Percentiles rank a stretch among this genome's conserved stretches.
Evolutionary conservation across 1,140 invertebrate species (phyloP).

Genomic region (Eubasilissa regina): DNA sequence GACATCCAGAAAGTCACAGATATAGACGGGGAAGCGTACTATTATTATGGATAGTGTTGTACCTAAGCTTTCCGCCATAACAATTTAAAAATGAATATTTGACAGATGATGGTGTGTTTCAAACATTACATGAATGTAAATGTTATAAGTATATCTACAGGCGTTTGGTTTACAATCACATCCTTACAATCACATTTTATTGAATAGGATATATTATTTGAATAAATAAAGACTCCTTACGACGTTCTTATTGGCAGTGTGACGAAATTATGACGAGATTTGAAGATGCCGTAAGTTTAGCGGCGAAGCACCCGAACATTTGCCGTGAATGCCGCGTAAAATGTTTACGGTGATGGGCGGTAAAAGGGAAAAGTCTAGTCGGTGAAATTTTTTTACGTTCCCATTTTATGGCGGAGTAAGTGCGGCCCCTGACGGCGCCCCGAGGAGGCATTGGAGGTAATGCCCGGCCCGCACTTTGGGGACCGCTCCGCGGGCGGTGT

Average conservation of each 20-base stretch:
- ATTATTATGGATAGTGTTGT: no score
- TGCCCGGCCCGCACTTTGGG: constrained; percentile 30
- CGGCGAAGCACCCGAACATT: constrained; percentile 22
- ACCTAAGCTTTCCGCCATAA: no score
- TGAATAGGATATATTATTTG: constrained; percentile 2
- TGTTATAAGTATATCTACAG: no score
- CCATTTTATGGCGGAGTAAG: constrained; percentile 46
- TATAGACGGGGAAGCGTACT: no score
- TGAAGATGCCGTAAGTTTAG: constrained; percentile 38
- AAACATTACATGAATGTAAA: no score
- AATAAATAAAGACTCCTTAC: constrained; percentile 11
- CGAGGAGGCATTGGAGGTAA: constrained; percentile 37
- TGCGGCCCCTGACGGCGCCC: constrained; percentile 24
- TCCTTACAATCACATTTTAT: no score
- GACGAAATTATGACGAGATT: constrained; percentile 43
- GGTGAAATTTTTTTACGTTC: constrained; percentile 42
- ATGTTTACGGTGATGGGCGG: constrained; percentile 50
- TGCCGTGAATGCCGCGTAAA: constrained; percentile 38
- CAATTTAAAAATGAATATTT: no score
- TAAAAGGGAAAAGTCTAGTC: constrained; percentile 44
- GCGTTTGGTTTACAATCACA: no score
- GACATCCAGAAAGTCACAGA: no score
- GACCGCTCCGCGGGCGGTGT: neutral
- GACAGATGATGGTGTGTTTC: no score
- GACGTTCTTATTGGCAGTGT: constrained; percentile 21